Base-by-base conservation (phyloP, 2,888 invertebrate species). In the Rhagonycha fulva region DNA sequence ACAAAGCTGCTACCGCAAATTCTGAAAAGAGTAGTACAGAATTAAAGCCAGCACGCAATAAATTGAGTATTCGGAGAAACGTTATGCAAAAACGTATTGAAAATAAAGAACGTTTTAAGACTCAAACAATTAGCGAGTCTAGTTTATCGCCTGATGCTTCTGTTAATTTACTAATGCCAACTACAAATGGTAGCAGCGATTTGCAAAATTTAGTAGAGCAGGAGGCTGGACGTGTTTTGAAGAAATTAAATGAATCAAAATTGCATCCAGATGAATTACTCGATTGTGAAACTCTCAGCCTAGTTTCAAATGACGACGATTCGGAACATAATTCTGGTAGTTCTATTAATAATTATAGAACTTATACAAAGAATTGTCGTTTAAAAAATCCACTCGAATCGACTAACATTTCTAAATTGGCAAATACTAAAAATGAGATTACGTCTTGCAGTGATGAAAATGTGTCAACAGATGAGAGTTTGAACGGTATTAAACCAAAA, bases 21-120 rank as follows among this genome's bases (percentile, higher is more conserved):
- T 24, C 19, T 10, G 63, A n/a, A 26, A 66, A 26, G 9, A 26
- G 63, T 24, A 73, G 76, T 67, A 62, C 73, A 0, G 70, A 72
- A 28, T 28, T 23, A 24, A 76, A 74, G 61, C 76, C 78, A n/a
- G 67, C 12, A 0, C 82, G 82, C 69, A 83, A 81, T 23, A 86
- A 85, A 78, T 74, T 85, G 68, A 85, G 85, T 47, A 85, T 87
- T 14, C 79, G 87, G 66, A 80, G 84, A 30, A 86, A 84, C 78
- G 86, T 87, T 76, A 81, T 91, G 84, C 92, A 91, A 83, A 90
- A 90, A 83, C 89, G 92, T 14, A 86, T 89, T 11, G 92, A 93
- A 78, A 93, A 93, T 84, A 92, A 92, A 7, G 95, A 95, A 68
- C 89, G 95, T 70, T 95, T 93, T 85, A 91, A 92, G 82, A 95